phyloP scores from a whole-genome alignment of 30 jellyfish, hydroid and myxozoan species.

The Phacellophora camtschatica region DNA sequence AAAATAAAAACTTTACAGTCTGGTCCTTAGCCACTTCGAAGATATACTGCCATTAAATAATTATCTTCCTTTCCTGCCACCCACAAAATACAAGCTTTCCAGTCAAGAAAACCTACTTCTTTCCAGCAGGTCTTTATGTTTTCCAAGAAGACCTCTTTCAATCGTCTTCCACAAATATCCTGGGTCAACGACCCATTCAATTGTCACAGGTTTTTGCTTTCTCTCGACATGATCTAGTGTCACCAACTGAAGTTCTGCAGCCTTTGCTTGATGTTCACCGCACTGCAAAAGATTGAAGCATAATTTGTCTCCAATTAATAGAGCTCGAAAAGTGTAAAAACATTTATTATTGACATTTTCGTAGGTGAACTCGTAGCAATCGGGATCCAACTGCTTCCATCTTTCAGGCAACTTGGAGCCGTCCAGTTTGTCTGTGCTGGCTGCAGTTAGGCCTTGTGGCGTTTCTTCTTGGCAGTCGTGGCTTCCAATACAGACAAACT shows the following conservation, averaged over 20 bases:
- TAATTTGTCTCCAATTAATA: conserved; percentile 27
- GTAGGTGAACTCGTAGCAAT: conserved; percentile 50
- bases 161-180: conserved; percentile 35
- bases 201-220: conserved; percentile 18
- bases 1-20: no score
- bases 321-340: conserved; percentile 1
- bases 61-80: neutral
- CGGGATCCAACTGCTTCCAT: conserved; percentile 67
- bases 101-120: conserved; percentile 5
- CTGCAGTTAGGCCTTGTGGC: no score
- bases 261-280: conserved; percentile 32
- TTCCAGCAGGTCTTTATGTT: conserved; percentile 33
- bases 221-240: conserved; percentile 19
- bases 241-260: conserved; percentile 9
- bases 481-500: conserved; percentile 14
- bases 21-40: no score
- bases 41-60: no score
- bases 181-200: conserved; percentile 32
- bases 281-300: conserved; percentile 9
- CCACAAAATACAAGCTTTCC: neutral
- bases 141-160: conserved; percentile 29
- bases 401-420: conserved; percentile 36
- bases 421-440: neutral
- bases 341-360: neutral
- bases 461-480: neutral